These are phyloP conservation scores for Semaprochilodus insignis DNA, from an alignment of 2,797 vertebrate species.

Conservation along the genomic window DNA sequence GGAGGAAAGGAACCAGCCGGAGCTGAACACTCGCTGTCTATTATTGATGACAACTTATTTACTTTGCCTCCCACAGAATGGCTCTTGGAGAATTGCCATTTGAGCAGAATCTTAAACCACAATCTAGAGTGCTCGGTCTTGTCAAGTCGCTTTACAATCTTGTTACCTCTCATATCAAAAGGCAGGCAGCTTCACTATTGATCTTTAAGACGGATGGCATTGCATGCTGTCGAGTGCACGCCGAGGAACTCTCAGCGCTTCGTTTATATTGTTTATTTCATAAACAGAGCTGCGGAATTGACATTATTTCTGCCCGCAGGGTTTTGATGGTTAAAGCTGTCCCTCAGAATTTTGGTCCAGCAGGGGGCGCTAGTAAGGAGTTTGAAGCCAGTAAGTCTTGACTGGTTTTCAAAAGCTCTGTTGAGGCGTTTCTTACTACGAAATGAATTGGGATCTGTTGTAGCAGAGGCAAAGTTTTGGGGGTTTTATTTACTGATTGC, in stretches of 20 bases:
- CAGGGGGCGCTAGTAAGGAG: too few relatives aligned
- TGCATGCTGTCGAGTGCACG: not conserved
- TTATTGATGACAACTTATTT: conserved; percentile 86
- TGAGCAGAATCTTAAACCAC: conserved; percentile 68
- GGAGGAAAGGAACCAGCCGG: conserved; percentile 80
- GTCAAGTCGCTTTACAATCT: conserved; percentile 49
- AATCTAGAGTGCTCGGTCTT: conserved; percentile 55
- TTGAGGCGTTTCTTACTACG: too few relatives aligned
- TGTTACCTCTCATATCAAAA: conserved; percentile 20
- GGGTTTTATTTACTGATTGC: too few relatives aligned
- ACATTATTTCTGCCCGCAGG: too few relatives aligned
- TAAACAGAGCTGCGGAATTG: not conserved
- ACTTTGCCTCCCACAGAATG: conserved; percentile 79
- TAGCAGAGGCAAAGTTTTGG: too few relatives aligned
- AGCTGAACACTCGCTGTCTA: conserved; percentile 80
- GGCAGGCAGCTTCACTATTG: conserved; percentile 21
- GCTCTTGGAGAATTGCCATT: conserved; percentile 79
- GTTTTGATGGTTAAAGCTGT: too few relatives aligned
- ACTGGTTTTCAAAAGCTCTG: too few relatives aligned
- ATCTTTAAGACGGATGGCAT: conserved; percentile 15
- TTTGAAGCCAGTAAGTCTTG: too few relatives aligned
- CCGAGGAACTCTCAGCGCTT: conserved; percentile 1
- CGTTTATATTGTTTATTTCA: not conserved
- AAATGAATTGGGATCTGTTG: too few relatives aligned
- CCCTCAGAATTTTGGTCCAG: too few relatives aligned